phyloP scores from a whole-genome alignment of 2,888 invertebrate genomes.

The Chalcosyrphus nemorum region DNA sequence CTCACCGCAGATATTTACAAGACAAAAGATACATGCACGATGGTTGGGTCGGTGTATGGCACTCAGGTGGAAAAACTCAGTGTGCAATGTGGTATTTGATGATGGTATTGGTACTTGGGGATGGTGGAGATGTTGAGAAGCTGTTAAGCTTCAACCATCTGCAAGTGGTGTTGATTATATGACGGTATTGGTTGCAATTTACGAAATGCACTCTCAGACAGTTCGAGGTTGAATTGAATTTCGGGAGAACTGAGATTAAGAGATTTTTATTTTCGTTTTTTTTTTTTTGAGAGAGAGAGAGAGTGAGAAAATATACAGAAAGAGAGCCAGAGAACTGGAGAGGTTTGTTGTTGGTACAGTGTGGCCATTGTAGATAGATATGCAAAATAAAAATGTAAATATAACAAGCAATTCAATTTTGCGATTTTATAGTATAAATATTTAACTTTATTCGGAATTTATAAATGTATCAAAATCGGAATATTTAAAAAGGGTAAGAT shows the following conservation, averaged over 20 bases:
- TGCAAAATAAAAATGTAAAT: not conserved
- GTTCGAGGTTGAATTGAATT: conserved; percentile 20
- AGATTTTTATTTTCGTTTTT: no score
- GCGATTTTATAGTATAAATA: no score
- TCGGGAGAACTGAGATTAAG: conserved; percentile 13
- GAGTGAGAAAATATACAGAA: not conserved
- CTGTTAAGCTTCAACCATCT: conserved; percentile 30
- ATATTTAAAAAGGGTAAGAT: no score
- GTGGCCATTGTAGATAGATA: conserved; percentile 41
- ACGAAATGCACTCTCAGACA: conserved; percentile 33
- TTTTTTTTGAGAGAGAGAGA: conserved; percentile 21
- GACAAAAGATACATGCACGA: conserved; percentile 52
- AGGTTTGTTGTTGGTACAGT: not conserved
- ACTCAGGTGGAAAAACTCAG: conserved; percentile 43
- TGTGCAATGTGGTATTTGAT: conserved; percentile 4
- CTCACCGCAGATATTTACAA: conserved; percentile 40
- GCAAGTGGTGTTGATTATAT: conserved; percentile 43
- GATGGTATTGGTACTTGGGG: conserved; percentile 9
- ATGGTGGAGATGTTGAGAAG: conserved; percentile 13
- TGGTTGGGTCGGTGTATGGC: not conserved
- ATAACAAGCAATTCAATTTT: not conserved
- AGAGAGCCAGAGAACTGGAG: not conserved
- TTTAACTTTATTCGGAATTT: no score
- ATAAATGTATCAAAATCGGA: no score
- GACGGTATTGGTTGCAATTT: conserved; percentile 45